A percentile compares a stretch with the other conserved stretches of the same genome.
These are phyloP conservation scores for Cephus pygmeus DNA, from an alignment of 2,888 invertebrate genomes.

Conservation along the genomic window DNA sequence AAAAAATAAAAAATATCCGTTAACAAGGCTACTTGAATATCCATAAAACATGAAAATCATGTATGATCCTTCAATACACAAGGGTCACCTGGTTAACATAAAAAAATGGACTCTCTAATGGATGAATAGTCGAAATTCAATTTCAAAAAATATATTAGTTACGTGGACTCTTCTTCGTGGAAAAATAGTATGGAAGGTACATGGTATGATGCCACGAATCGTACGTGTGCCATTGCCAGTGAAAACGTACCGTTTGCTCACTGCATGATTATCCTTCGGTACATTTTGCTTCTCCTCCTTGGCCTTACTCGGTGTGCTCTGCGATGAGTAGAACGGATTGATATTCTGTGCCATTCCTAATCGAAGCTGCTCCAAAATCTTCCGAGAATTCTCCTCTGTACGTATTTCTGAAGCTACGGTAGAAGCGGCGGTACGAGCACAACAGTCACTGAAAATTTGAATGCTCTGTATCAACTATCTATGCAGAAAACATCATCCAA, in stretches of 20 bases:
- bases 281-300: slow-evolving; percentile 81
- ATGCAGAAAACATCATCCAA: slow-evolving; percentile 43
- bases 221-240: slow-evolving; percentile 12
- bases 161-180: not conserved
- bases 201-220: slow-evolving; percentile 11
- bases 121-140: not conserved
- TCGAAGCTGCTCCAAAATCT: slow-evolving; percentile 3
- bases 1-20: not conserved
- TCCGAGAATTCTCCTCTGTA: slow-evolving; percentile 13
- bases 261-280: slow-evolving; percentile 85
- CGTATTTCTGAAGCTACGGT: slow-evolving; percentile 11
- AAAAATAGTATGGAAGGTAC: not conserved
- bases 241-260: slow-evolving; percentile 83
- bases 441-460: slow-evolving; percentile 61
- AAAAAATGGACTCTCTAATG: not conserved
- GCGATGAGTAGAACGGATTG: slow-evolving; percentile 82
- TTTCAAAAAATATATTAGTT: not conserved
- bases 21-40: not conserved
- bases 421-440: slow-evolving; percentile 39
- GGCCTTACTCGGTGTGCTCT: slow-evolving; percentile 80
- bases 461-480: slow-evolving; percentile 42
- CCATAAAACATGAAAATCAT: slow-evolving; percentile 9
- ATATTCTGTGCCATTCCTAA: slow-evolving; percentile 85
- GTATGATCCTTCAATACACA: slow-evolving; percentile 6
- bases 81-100: not conserved